A percentile compares a stretch with the other conserved stretches of the same genome.
Evolutionary conservation across 2,888 invertebrate genomes (phyloP).

Genomic region (Tiliacea aurago): DNA sequence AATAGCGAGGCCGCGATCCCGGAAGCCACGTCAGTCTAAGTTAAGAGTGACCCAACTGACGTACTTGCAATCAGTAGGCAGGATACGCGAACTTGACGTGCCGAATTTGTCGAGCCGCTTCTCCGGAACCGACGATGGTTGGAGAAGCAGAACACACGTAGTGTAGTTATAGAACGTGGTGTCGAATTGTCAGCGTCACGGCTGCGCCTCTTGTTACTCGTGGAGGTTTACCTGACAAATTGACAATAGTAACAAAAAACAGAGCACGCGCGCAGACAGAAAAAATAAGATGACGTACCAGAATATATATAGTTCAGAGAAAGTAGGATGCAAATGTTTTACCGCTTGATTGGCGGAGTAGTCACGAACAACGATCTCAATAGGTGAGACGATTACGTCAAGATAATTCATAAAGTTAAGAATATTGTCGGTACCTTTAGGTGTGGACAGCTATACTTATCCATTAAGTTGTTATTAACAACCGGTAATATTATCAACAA

Average conservation of each 20-base stretch:
- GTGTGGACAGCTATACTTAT: conserved; percentile 17
- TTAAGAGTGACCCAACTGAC: conserved; percentile 2
- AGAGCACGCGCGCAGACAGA: not conserved
- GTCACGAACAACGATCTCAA: conserved; percentile 1
- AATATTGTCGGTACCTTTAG: conserved; percentile 17
- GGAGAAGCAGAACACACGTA: conserved; percentile 12
- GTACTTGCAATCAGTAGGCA: conserved; percentile 33
- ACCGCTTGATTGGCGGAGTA: not conserved
- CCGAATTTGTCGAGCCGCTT: conserved; percentile 17
- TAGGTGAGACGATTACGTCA: conserved; percentile 1
- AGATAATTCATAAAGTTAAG: conserved; percentile 12
- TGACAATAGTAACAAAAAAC: conserved; percentile 43
- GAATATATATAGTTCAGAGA: not conserved
- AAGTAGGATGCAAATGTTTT: not conserved
- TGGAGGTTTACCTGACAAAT: conserved; percentile 45
- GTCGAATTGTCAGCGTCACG: conserved; percentile 9
- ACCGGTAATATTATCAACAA: too few species aligned
- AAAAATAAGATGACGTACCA: conserved; percentile 20
- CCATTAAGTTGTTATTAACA: not conserved
- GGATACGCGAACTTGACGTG: conserved; percentile 2
- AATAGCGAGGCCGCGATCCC: not conserved
- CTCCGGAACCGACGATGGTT: conserved; percentile 12
- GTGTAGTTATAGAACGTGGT: not conserved
- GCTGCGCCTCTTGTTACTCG: conserved; percentile 8
- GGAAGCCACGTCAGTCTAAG: not conserved